These are phyloP conservation scores for Acanthosepion pharaonis DNA, from an alignment of 2,888 invertebrate species.

Conservation along the genomic window DNA sequence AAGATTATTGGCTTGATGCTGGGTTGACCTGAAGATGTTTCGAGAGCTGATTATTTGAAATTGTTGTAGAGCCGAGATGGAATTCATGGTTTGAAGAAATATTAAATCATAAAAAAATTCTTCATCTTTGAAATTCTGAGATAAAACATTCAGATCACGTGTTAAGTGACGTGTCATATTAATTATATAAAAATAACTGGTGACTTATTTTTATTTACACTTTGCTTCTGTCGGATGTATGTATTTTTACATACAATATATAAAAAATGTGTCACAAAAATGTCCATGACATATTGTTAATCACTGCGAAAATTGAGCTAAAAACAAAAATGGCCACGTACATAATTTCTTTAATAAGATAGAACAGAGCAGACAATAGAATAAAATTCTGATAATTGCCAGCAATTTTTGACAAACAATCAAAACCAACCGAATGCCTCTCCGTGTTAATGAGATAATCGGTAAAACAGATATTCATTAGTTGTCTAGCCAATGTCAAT, in stretches of 20 bases:
- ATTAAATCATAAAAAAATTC: too few relatives aligned
- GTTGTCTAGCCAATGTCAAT: not conserved
- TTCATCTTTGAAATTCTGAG: not conserved
- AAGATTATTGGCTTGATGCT: too few relatives aligned
- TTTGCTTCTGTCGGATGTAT: not conserved
- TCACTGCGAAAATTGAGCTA: not conserved
- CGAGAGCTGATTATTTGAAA: too few relatives aligned
- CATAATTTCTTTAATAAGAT: not conserved
- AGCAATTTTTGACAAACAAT: conserved; percentile 33
- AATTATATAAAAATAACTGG: not conserved
- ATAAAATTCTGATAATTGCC: not conserved
- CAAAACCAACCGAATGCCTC: not conserved
- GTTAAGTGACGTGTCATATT: not conserved
- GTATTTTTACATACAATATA: not conserved
- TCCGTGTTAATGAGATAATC: not conserved
- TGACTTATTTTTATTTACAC: not conserved
- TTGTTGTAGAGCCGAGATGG: too few relatives aligned
- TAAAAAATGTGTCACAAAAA: not conserved
- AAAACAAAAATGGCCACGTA: not conserved
- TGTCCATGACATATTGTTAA: too few relatives aligned
- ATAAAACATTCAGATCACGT: not conserved
- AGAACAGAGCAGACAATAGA: not conserved
- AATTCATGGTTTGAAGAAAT: too few relatives aligned
- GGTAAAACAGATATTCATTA: not conserved
- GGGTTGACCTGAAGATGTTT: too few relatives aligned